These are phyloP conservation scores for Jordanella pulchra DNA, from an alignment of 2,797 vertebrate genomes.

Conservation along the genomic window DNA sequence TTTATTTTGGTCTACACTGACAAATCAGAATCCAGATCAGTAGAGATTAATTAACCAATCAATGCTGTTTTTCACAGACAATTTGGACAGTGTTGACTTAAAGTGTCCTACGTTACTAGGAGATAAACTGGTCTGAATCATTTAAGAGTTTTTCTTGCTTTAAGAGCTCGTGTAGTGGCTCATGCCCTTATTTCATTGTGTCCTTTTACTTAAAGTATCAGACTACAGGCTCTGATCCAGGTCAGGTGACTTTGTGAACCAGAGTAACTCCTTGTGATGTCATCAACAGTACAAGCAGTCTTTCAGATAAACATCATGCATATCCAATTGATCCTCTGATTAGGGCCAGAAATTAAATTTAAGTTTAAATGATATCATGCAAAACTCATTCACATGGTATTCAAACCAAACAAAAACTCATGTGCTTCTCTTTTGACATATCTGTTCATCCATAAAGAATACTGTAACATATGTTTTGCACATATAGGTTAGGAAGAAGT, in stretches of 20 bases:
- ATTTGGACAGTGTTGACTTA: not conserved
- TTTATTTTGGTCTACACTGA: not conserved
- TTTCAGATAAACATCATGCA: not conserved
- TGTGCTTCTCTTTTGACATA: not conserved
- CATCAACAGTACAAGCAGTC: conserved; percentile 2
- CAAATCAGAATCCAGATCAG: not conserved
- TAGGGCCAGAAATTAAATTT: not conserved
- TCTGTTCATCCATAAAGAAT: not conserved
- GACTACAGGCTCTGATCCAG: conserved; percentile 13
- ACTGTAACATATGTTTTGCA: not conserved
- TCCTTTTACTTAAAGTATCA: conserved; percentile 13
- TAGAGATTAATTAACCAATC: not conserved
- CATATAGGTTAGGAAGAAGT: not conserved
- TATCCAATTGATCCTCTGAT: conserved; percentile 1
- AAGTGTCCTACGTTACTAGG: not conserved
- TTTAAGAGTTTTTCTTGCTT: not conserved
- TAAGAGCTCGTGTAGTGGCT: not conserved
- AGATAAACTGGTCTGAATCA: not conserved
- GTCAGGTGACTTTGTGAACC: conserved; percentile 37
- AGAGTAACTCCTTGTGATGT: conserved; percentile 16
- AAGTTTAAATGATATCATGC: conserved; percentile 1
- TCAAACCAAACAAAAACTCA: not conserved
- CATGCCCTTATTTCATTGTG: not conserved
- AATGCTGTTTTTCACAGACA: not conserved
- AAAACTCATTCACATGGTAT: not conserved